Conservation (phyloP, 2,797 vertebrate species). For the Platyrinchus mystaceus region DNA sequence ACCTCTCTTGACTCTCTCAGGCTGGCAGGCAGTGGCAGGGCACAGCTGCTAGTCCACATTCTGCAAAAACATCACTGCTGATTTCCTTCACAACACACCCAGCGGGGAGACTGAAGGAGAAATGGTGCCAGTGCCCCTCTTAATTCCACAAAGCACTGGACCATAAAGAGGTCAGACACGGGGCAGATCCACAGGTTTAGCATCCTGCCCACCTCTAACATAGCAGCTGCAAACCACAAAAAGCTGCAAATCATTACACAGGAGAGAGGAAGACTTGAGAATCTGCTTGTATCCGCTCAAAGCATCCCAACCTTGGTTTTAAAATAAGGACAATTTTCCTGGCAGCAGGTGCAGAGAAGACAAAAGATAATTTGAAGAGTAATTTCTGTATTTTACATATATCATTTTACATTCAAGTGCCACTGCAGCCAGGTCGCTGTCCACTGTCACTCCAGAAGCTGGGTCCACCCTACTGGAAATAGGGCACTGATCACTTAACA, state of each 20-base stretch:
- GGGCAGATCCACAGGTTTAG: background rate
- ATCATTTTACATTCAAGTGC: background rate
- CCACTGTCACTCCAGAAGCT: background rate
- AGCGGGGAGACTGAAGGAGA: background rate
- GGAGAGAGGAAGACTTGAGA: background rate
- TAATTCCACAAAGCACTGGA: background rate
- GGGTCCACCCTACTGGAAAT: background rate
- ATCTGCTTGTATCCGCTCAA: background rate
- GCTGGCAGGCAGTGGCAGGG: background rate
- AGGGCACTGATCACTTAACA: background rate
- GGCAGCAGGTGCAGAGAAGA: background rate
- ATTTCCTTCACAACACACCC: background rate
- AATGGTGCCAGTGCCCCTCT: background rate
- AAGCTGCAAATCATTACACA: background rate
- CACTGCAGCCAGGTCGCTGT: background rate
- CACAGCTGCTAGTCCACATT: background rate
- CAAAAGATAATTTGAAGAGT: background rate
- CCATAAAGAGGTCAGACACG: background rate
- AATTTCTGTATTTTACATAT: background rate
- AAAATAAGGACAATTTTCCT: background rate
- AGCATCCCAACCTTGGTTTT: background rate
- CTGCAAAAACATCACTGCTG: background rate
- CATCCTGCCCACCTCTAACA: background rate
- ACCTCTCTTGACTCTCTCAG: background rate
- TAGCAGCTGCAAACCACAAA: background rate